phyloP scores from a whole-genome alignment of 2,113 vertebrate species.

The Urocolius indicus region DNA sequence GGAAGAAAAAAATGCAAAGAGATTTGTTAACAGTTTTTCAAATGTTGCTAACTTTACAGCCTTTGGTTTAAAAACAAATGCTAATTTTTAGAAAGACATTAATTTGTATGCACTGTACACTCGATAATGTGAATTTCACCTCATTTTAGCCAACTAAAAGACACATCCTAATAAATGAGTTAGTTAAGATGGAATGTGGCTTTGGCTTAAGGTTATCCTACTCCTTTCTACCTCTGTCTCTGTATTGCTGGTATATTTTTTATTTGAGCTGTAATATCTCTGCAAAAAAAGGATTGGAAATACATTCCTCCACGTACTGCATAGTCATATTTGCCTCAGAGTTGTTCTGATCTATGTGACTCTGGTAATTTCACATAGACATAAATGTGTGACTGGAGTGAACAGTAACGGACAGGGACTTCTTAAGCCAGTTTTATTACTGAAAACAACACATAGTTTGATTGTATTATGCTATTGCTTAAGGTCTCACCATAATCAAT shows the following conservation, averaged over 20 bases:
- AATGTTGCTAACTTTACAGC: neutral
- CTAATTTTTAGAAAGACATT: neutral
- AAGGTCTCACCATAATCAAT: neutral
- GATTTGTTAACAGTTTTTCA: neutral
- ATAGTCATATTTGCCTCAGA: neutral
- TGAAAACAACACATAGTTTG: neutral
- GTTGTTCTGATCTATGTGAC: neutral
- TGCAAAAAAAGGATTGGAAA: neutral
- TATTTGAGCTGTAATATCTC: neutral
- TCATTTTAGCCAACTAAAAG: neutral
- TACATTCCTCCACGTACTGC: neutral
- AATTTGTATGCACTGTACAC: neutral
- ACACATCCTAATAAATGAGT: neutral
- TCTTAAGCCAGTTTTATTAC: neutral
- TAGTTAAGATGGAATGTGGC: neutral
- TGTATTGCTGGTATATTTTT: neutral
- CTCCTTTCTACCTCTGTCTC: neutral
- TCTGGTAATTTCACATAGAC: neutral
- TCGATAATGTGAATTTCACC: neutral
- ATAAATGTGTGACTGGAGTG: neutral
- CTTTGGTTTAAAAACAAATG: neutral
- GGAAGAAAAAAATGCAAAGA: rapidly evolving
- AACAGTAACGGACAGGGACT: neutral
- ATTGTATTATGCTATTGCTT: neutral
- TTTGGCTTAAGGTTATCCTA: neutral